Evolutionary conservation across 2,888 invertebrate species (phyloP), one percentile per base, ranked within the genome.

Genomic region (Agrilus mali): DNA sequence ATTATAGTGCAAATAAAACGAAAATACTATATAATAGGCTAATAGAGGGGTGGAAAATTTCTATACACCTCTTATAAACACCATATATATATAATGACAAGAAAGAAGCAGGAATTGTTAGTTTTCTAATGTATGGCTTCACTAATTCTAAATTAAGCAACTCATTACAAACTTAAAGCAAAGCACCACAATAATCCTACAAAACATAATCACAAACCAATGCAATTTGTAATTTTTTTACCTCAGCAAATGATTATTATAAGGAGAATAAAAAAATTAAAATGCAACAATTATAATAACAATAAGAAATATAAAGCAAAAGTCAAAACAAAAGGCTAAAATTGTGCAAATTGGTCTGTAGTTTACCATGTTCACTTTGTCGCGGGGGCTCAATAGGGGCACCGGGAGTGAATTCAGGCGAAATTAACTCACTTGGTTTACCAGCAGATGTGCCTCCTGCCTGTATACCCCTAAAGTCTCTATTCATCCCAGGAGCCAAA

Each of bases 391-490:
- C 70, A 61, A 68, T 65, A 60, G 65, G 65, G 60, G 67, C 63
- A 51, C 60, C 61, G 53, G 60, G 61, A 53, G 59, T 59, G 50
- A 58, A 55, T 46, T 57, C 51, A 39, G 53, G 53, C 54, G 62
- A 55, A 55, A 64, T 63, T 60, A 76, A 78, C 78, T 80, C 77
- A 79, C 80, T 80, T 76, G 74, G 71, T 74, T 79, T 63, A 41
- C 54, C 55, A 27, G 27, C 10, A 27, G 27, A 27, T 27, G 27
- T 5, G 5, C 10, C 27, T 42, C 45, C 42, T 43, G 43, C 35
- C 42, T 47, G 45, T 31, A 38, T 35, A 38, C 38, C 36, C 12
- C 66, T 64, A 36, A 64, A 64, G 53, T 67, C 68, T 49, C 66
- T 57, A 34, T 63, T 62, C 64, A 70, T 65, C 52, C 73, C 71